These are phyloP conservation scores for Halcyon senegalensis DNA, from an alignment of 2,113 vertebrate species.

Conservation along the genomic window DNA sequence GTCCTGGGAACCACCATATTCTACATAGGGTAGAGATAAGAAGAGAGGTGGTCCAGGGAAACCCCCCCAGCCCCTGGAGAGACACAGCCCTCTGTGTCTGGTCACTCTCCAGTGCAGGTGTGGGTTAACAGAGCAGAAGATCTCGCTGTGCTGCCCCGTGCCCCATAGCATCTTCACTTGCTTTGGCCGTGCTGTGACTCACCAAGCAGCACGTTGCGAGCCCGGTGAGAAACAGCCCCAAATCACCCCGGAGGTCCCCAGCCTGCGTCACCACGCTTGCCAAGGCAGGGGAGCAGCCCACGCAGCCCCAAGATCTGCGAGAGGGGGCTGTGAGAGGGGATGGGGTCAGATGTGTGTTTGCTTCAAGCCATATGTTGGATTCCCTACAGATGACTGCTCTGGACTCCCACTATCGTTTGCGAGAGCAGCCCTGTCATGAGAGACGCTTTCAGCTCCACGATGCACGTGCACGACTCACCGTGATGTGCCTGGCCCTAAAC, in stretches of 20 bases:
- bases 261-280: rapidly evolving
- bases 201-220: rapidly evolving
- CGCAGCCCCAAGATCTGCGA: background rate
- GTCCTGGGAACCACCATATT: background rate
- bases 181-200: background rate
- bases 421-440: background rate
- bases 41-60: background rate
- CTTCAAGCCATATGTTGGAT: background rate
- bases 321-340: background rate
- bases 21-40: background rate
- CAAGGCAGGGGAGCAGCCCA: rapidly evolving
- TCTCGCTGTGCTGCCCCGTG: rapidly evolving
- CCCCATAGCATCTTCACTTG: background rate
- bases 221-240: background rate
- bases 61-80: background rate
- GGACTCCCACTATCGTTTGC: rapidly evolving
- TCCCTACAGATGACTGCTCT: rapidly evolving
- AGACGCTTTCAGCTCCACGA: background rate
- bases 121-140: too few species aligned
- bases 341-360: background rate
- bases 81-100: rapidly evolving
- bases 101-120: background rate
- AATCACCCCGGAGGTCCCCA: background rate
- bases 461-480: rapidly evolving
- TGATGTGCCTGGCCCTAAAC: background rate